Evolutionary conservation across 2,888 invertebrate genomes (phyloP).

Genomic region (Sinopyrophorus schimmeli): DNA sequence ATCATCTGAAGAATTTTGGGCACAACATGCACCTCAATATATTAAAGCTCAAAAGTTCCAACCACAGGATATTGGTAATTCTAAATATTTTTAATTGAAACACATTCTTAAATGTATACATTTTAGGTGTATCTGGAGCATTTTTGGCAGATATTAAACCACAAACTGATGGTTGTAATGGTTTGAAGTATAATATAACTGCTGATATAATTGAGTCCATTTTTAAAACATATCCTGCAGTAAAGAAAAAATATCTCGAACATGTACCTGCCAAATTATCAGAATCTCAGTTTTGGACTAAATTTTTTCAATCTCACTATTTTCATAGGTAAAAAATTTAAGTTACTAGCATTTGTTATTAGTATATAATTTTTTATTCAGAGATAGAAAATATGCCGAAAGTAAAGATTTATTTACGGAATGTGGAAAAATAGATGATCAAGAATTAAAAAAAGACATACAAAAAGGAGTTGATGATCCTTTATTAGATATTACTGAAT

Average conservation of each 20-base stretch:
- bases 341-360: not conserved
- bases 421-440: constrained; percentile 95
- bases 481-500: constrained; percentile 79
- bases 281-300: constrained; percentile 98
- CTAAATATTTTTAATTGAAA: not conserved
- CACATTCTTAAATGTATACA: not conserved
- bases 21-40: constrained; percentile 79
- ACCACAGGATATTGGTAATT: constrained; percentile 80
- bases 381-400: constrained; percentile 83
- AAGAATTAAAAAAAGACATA: constrained; percentile 75
- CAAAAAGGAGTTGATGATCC: constrained; percentile 80
- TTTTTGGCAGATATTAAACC: constrained; percentile 94
- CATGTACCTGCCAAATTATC: constrained; percentile 94
- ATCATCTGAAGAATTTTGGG: constrained; percentile 98
- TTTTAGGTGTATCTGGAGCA: constrained; percentile 70
- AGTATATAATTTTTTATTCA: constrained; percentile 42
- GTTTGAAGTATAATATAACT: constrained; percentile 95
- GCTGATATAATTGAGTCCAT: constrained; percentile 97
- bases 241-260: constrained; percentile 94
- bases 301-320: constrained; percentile 99
- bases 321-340: constrained; percentile 75
- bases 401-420: constrained; percentile 96
- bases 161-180: constrained; percentile 95
- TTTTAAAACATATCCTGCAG: constrained; percentile 98
- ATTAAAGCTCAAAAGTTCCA: constrained; percentile 71